These are phyloP conservation scores for Amphimedon queenslandica DNA, from an alignment of 37 sponge, comb jelly and placozoan genomes.

Conservation along the genomic window DNA sequence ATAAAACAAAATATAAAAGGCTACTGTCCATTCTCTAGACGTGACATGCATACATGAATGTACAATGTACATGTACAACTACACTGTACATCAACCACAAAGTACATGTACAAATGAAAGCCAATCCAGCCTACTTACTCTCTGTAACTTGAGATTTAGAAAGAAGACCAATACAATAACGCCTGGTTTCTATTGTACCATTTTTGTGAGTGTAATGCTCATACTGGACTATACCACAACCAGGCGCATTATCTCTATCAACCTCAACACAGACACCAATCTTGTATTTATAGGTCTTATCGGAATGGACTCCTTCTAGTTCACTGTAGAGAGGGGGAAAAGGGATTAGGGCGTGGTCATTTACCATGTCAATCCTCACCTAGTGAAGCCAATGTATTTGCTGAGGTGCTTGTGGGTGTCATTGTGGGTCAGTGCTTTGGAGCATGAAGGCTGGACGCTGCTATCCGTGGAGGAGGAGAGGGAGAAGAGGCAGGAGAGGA, in stretches of 20 bases:
- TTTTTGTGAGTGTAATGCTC: not conserved
- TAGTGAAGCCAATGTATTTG: not conserved
- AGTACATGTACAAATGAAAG: not conserved
- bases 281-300: slow-evolving; percentile 29
- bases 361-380: not conserved
- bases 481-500: not conserved
- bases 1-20: too few relatives aligned
- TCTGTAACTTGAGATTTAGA: slow-evolving; percentile 23
- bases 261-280: slow-evolving; percentile 44
- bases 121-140: slow-evolving; percentile 25
- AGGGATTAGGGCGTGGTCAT: not conserved
- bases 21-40: too few relatives aligned
- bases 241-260: not conserved
- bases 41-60: too few relatives aligned
- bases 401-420: not conserved
- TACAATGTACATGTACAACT: too few relatives aligned
- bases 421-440: not conserved
- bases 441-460: not conserved
- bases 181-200: not conserved
- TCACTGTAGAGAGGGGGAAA: not conserved
- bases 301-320: not conserved
- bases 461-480: not conserved
- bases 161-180: slow-evolving; percentile 34
- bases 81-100: too few relatives aligned
- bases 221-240: slow-evolving; percentile 47